Percentiles rank a stretch among this genome's conserved stretches.
These are phyloP conservation scores for Trachelus stipa DNA, from an alignment of 2,888 invertebrate species.

Conservation along the genomic window DNA sequence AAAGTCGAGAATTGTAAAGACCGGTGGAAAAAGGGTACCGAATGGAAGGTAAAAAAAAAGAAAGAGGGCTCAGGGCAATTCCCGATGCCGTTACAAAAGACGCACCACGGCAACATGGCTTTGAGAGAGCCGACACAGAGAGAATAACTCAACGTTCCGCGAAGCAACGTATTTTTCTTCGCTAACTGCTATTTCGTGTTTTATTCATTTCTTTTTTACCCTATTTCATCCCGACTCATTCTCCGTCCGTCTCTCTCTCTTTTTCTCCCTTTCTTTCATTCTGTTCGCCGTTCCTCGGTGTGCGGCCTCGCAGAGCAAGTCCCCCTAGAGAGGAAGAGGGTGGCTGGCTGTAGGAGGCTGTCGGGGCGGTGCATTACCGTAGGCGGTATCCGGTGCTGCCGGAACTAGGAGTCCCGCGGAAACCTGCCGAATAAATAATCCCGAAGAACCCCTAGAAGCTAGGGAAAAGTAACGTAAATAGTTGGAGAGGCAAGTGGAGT, in stretches of 20 bases:
- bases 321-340: no score
- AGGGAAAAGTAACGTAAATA: slow-evolving; percentile 38
- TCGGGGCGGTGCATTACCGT: slow-evolving; percentile 53
- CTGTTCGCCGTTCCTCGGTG: no score
- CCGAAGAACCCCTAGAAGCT: slow-evolving; percentile 47
- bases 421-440: slow-evolving; percentile 62
- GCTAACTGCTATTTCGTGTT: slow-evolving; percentile 59
- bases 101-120: no score
- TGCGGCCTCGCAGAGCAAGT: no score
- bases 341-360: slow-evolving; percentile 32
- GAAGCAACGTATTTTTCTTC: slow-evolving; percentile 55
- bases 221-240: slow-evolving; percentile 47
- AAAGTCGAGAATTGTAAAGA: no score
- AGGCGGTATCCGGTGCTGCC: slow-evolving; percentile 56
- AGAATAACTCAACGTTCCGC: slow-evolving; percentile 53
- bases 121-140: slow-evolving; percentile 33
- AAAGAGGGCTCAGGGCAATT: no score
- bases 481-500: no score
- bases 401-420: slow-evolving; percentile 54
- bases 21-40: no score
- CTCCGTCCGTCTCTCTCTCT: neutral
- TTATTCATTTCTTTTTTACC: slow-evolving; percentile 55
- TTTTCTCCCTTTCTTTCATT: no score
- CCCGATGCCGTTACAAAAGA: no score
- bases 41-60: no score